phyloP scores from a whole-genome alignment of 2,797 vertebrate species.

The Eurystomus glaucurus region DNA sequence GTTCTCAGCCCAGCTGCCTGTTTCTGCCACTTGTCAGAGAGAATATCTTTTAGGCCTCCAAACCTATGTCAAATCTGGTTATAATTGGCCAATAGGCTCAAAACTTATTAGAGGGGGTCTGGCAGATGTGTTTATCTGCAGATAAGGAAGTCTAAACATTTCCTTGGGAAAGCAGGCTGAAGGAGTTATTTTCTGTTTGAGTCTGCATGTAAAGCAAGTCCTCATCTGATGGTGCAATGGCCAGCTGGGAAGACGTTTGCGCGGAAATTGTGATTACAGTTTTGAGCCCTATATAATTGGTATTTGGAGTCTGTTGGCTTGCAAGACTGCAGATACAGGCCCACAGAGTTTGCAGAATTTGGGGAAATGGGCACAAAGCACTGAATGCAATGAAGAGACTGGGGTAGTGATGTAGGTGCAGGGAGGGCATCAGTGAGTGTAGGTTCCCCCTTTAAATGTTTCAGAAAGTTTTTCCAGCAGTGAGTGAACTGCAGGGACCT shows the following conservation, averaged over 20 bases:
- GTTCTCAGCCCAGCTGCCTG: neutral
- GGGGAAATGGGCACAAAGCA: neutral
- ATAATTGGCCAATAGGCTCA: slow-evolving; percentile 37
- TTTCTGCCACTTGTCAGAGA: neutral
- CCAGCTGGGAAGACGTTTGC: neutral
- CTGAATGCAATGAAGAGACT: neutral
- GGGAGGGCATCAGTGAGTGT: accelerated
- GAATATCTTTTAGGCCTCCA: neutral
- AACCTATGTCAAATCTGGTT: neutral
- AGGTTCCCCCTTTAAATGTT: neutral
- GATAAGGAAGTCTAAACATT: slow-evolving; percentile 57
- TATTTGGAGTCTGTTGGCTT: neutral
- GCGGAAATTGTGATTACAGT: neutral
- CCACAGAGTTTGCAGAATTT: neutral
- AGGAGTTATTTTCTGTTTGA: neutral
- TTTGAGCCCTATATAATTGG: neutral
- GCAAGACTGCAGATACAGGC: neutral
- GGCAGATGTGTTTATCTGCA: neutral
- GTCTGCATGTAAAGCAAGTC: neutral
- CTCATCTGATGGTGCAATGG: accelerated
- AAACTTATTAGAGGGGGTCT: neutral
- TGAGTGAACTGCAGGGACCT: neutral
- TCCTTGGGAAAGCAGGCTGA: slow-evolving; percentile 29
- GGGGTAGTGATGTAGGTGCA: neutral
- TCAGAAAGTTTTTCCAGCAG: neutral